Evolutionary conservation across 2,888 invertebrate genomes (phyloP).

Genomic region (Perdita meconis): DNA sequence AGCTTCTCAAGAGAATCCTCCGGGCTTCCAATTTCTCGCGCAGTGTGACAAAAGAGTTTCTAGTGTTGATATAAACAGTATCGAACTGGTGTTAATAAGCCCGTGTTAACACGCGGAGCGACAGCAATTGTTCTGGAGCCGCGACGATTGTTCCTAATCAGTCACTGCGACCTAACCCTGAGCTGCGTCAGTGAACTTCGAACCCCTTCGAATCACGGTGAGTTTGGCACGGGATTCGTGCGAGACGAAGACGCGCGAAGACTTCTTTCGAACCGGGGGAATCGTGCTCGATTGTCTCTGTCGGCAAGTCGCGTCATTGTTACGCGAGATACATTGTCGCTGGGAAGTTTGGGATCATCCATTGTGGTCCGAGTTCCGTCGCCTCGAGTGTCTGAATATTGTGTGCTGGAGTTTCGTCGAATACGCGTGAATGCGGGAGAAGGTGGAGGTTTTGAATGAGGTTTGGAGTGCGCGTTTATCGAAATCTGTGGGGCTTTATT

Average conservation of each 20-base stretch:
- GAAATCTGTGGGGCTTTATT: too few species aligned
- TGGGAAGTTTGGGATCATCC: too few species aligned
- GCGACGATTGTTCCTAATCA: slow-evolving; percentile 30
- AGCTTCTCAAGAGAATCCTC: not conserved
- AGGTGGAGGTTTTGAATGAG: too few species aligned
- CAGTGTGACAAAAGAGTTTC: slow-evolving; percentile 16
- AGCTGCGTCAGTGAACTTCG: not conserved
- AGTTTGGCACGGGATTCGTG: slow-evolving; percentile 10
- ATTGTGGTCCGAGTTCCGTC: too few species aligned
- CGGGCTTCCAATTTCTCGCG: slow-evolving; percentile 1
- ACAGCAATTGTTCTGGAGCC: slow-evolving; percentile 14
- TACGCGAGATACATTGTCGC: not conserved
- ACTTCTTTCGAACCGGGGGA: not conserved
- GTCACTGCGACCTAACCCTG: slow-evolving; percentile 11
- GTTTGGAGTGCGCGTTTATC: too few species aligned
- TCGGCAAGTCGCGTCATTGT: not conserved
- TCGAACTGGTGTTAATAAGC: slow-evolving; percentile 19
- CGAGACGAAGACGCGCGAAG: not conserved
- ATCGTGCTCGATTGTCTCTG: not conserved
- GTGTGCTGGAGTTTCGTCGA: too few species aligned
- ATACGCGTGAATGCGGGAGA: too few species aligned
- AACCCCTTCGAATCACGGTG: slow-evolving; percentile 32
- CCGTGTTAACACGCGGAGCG: slow-evolving; percentile 37
- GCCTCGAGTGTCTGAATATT: too few species aligned
- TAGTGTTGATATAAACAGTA: slow-evolving; percentile 27